Base-by-base conservation (phyloP, 2,797 vertebrate genomes). In the Melanogrammus aeglefinus region DNA sequence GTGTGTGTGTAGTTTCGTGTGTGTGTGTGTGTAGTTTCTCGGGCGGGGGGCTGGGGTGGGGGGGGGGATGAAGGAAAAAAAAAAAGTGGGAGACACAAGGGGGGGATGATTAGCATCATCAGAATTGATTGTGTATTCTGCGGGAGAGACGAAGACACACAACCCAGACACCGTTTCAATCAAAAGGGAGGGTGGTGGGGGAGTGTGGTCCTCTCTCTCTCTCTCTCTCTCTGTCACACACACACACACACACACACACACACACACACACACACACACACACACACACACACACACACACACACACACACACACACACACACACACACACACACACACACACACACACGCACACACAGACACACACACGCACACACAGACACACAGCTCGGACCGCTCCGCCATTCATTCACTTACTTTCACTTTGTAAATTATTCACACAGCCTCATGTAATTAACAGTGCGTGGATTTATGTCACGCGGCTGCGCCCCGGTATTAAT, bases 41-140 rank as follows among this genome's bases (percentile, higher is more conserved):
- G n/a, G n/a, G n/a, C n/a, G n/a, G n/a, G n/a, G 6, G 39, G 39
- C 2, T 4, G 39, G 6, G 39, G 39, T 2, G 39, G 39, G 39
- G 39, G 39, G 6, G 39, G 39, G 44, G 44, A 9, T 8, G 6
- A 9, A 41, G 12, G 39, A 41, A 41, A 41, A 13, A 6, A 41
- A 41, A 41, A 41, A 36, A 36, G 44, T 4, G 3, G 13, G 14
- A 3, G 12, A 41, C 44, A 14, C 85, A 86, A 83, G 86, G 87
- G 83, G 84, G 87, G 83, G 88, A 94, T 92, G 91, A 94, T 96
- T 95, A 94, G 95, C 93, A 94, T 94, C 91, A 92, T 93, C 93
- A 93, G 94, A 94, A 94, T 90, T 85, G 86, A 93, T 81, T 89
- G 87, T 90, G 90, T 90, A 88, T 89, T 91, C 90, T 86, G 85